Evolutionary conservation across 2,113 vertebrate genomes (phyloP).

Genomic region (Dolichotis patagonum): DNA sequence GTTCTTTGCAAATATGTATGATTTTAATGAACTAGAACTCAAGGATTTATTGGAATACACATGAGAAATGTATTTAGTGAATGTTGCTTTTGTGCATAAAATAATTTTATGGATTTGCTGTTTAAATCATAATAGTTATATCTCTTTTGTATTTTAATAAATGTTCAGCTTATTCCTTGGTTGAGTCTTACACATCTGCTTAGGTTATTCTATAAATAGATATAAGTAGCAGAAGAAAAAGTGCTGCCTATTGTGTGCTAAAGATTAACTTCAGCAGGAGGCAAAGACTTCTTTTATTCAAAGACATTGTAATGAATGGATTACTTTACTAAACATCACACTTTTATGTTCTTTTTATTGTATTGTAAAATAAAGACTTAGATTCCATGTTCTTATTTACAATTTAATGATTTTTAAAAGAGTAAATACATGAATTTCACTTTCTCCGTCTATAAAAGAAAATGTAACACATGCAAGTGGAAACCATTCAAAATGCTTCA

Average conservation of each 20-base stretch:
- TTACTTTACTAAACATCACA: not conserved
- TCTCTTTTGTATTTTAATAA: not conserved
- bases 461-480: not conserved
- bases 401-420: not conserved
- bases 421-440: not conserved
- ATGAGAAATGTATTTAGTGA: conserved; percentile 59
- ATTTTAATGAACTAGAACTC: conserved; percentile 73
- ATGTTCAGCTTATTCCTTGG: not conserved
- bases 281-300: not conserved
- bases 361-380: not conserved
- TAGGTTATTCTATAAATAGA: not conserved
- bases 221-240: not conserved
- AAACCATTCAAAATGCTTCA: not conserved
- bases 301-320: not conserved
- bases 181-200: not conserved
- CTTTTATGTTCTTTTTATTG: not conserved
- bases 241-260: not conserved
- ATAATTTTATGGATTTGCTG: not conserved
- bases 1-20: conserved; percentile 30
- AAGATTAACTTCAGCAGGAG: not conserved
- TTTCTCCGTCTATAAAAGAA: not conserved
- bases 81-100: not conserved
- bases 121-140: not conserved
- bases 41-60: conserved; percentile 63
- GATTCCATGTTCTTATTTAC: not conserved